These are phyloP conservation scores for Balanococcus diminutus DNA, from an alignment of 2,888 invertebrate species.

Conservation along the genomic window DNA sequence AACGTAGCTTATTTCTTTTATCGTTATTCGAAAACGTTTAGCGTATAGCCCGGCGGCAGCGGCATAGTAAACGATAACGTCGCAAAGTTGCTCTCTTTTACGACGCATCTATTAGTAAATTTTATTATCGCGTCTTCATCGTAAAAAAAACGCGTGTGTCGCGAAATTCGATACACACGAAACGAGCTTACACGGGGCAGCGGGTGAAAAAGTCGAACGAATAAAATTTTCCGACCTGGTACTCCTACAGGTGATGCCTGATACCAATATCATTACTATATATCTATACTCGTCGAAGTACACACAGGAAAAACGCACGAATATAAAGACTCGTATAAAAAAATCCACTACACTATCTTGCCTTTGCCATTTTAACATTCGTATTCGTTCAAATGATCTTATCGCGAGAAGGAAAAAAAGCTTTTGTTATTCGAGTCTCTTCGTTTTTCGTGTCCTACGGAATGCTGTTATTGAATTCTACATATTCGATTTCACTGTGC, in stretches of 20 bases:
- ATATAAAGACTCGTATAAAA: too few relatives aligned
- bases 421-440: too few relatives aligned
- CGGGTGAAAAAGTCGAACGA: neutral
- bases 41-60: neutral
- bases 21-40: neutral
- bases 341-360: too few relatives aligned
- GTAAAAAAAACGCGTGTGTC: neutral
- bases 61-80: neutral
- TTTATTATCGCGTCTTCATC: neutral
- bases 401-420: too few relatives aligned
- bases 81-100: conserved; percentile 1
- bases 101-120: conserved; percentile 30
- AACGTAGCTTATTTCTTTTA: neutral
- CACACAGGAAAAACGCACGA: too few relatives aligned
- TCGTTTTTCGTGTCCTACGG: too few relatives aligned
- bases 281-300: too few relatives aligned
- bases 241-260: neutral
- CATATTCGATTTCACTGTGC: too few relatives aligned
- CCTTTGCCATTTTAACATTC: too few relatives aligned
- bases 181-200: neutral
- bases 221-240: neutral
- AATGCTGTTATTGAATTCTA: too few relatives aligned
- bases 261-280: neutral
- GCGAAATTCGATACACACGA: neutral
- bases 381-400: too few relatives aligned